Evolutionary conservation across 1,140 invertebrate species (phyloP), one percentile per base, ranked within the genome.

Genomic region (Danaus plexippus): DNA sequence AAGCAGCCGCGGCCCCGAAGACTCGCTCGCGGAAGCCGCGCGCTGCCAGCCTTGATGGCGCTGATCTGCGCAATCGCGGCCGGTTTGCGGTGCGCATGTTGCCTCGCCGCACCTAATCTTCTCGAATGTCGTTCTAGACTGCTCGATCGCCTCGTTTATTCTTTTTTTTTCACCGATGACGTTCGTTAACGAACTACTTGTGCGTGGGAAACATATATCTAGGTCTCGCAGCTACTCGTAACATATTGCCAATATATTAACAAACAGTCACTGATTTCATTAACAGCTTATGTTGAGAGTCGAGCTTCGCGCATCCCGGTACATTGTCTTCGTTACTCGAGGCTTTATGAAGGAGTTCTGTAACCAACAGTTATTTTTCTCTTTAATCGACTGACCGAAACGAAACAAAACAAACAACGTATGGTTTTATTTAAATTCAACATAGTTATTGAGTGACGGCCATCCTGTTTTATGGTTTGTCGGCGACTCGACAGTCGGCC

Each of bases 21-120:
- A 77, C 73, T 79, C 70, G 61, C 75, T 81, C 71, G 77, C 78
- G 78, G 75, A 81, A 81, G 73, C 15, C 15, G 15, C 15, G 70
- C 73, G 73, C 73, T 69, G 71, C 73, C 75, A 86, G 83, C 80
- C 81, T 81, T 81, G 78, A 57, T 80, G 83, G 78, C 81, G 83
- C 79, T 84, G 73, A 67, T 76, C 76, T 77, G 78, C 78, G 81
- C 80, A 83, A 78, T 83, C 71, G 66, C 67, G 69, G 75, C 83
- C 83, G 81, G 83, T 85, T 83, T 76, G 62, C 58, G 66, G 66
- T 72, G 72, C 77, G 73, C 73, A 70, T 71, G 69, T 80, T 73
- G 70, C 75, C 68, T 71, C 68, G 69, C 73, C 73, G 66, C 77
- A 65, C 80, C 71, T 78, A 74, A 73, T 80, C 73, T 77, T 75